Evolutionary conservation across 1,140 invertebrate genomes (phyloP), one percentile per base, ranked within the genome.

Genomic region (Acromyrmex echinatior): DNA sequence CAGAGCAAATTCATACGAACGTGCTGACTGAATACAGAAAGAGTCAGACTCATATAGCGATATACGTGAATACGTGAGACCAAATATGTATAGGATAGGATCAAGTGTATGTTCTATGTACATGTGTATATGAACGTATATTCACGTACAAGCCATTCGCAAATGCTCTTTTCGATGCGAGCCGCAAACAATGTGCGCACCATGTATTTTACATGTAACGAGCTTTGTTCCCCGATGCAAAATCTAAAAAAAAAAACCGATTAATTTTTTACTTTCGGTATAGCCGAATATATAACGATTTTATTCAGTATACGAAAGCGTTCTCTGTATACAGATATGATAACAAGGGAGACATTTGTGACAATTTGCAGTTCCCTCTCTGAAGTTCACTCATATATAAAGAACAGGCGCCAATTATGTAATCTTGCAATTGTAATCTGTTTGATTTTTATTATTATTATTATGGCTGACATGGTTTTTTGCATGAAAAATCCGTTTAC

Each of bases 131-230:
- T 25, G 18, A 77, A 21, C 56, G 7, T 78, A 65, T 45, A 45
- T 25, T 25, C 25, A 25, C 25, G 25, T 86, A 80, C 74, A 66
- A 21, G n/a, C 56, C 18, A 21, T 84, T 84, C 39, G 80, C 56
- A 84, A 84, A 84, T 84, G 56, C 70, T 74, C 79, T 81, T 71
- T 81, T n/a, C 80, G 78, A 80, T 80, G 31, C 77, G 66, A 81
- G 53, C 68, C 25, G 80, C 70, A 84, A 84, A 31, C 68, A 81
- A 81, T 35, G 63, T 9, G 31, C 79, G 39, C 80, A 9, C 31
- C 56, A 82, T 84, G 28, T 74, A 84, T 74, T 35, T 53, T 35
- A 68, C 45, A 63, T 51, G 80, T 84, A 84, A 63, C 70, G 80
- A 84, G 80, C 56, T 62, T 51, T 60, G 58, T 74, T 16, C 18